Percentiles rank a stretch among this genome's conserved stretches.
These are phyloP conservation scores for Oreochromis grahami DNA, from an alignment of 2,797 vertebrate species.

Conservation along the genomic window DNA sequence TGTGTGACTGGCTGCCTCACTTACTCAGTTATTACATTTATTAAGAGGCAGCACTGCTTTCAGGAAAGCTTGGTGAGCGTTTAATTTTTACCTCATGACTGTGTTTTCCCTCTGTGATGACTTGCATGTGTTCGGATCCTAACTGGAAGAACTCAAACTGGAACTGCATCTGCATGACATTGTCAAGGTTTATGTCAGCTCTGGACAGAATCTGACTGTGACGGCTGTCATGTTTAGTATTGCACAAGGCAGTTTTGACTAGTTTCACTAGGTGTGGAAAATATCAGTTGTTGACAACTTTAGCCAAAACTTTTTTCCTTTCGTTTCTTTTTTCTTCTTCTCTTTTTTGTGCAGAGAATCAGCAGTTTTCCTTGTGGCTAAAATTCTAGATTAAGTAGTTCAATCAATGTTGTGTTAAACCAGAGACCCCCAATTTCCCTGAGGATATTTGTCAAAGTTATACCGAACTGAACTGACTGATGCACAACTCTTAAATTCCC, in stretches of 20 bases:
- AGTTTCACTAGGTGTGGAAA: conserved; percentile 5
- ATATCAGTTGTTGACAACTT: background rate
- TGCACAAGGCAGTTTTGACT: background rate
- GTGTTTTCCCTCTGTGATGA: conserved; percentile 50
- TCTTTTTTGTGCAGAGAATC: background rate
- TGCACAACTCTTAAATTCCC: background rate
- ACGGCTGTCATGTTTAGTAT: conserved; percentile 3
- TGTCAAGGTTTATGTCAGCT: conserved; percentile 4
- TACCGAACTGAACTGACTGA: background rate
- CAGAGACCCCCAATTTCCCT: background rate
- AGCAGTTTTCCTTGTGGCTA: background rate
- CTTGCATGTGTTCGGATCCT: conserved; percentile 41
- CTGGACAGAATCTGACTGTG: background rate
- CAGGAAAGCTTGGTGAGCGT: conserved; percentile 33
- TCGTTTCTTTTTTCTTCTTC: background rate
- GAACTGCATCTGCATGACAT: background rate
- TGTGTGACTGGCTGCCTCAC: conserved; percentile 39
- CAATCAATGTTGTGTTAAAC: background rate
- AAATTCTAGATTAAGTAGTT: background rate
- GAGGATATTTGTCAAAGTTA: background rate
- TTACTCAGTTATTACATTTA: conserved; percentile 55
- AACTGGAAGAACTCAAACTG: background rate
- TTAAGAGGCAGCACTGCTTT: conserved; percentile 50
- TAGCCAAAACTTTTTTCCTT: background rate
- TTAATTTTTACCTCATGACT: conserved; percentile 66